A percentile compares a stretch with the other conserved stretches of the same genome.
Evolutionary conservation across 2,797 vertebrate genomes (phyloP).

Genomic region (Pitangus sulphuratus): DNA sequence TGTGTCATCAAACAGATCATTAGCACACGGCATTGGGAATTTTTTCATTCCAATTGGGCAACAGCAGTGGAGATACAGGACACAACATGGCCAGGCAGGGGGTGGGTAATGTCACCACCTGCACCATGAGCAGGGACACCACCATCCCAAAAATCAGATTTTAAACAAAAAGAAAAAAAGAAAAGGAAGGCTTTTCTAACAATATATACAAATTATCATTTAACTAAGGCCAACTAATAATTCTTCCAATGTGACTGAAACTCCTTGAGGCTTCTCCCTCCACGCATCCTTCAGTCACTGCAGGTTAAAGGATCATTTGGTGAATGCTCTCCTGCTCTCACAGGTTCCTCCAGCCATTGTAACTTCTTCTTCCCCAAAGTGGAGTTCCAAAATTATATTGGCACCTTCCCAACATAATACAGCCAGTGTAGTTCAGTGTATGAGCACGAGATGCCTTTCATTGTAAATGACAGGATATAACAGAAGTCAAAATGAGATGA

Average conservation of each 20-base stretch:
- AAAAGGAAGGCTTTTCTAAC: not conserved
- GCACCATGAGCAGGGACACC: not conserved
- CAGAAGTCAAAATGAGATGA: not conserved
- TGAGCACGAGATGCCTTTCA: not conserved
- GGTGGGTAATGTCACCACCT: not conserved
- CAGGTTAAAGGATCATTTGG: not conserved
- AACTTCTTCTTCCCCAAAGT: not conserved
- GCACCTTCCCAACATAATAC: fast-evolving
- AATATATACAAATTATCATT: not conserved
- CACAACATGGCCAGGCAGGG: not conserved
- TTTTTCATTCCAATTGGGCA: not conserved
- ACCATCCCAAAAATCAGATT: not conserved
- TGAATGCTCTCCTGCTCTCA: not conserved
- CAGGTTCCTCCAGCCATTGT: not conserved
- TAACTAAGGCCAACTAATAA: not conserved
- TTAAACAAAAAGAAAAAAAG: not conserved
- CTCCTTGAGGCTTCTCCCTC: not conserved
- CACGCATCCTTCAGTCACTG: not conserved
- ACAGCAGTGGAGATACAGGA: not conserved
- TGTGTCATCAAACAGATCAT: not conserved
- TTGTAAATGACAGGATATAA: not conserved
- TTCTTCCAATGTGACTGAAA: not conserved
- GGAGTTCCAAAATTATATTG: not conserved
- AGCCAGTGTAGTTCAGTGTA: not conserved
- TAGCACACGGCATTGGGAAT: not conserved